Conservation (phyloP, 92 coral and sea anemone species). For the Hydrozoanthus gracilis region DNA sequence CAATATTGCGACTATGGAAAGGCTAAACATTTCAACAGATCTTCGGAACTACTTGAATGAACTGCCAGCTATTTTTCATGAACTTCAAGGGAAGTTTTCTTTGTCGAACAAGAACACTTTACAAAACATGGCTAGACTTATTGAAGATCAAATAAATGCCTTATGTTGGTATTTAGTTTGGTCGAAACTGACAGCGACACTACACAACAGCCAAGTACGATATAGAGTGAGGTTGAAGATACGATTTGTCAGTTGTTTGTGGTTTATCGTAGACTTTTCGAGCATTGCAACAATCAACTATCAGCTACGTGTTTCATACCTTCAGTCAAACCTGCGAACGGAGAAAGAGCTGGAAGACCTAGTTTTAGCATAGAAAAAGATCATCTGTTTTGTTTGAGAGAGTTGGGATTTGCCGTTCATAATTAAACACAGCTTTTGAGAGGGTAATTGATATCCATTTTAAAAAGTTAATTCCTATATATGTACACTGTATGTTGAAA, state of each 20-base stretch:
- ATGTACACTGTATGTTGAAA: too few species aligned
- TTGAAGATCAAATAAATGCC: not conserved
- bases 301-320: constrained; percentile 11
- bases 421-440: not conserved
- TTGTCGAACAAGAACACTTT: too few species aligned
- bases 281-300: constrained; percentile 1
- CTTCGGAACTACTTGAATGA: too few species aligned
- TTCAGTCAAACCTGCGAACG: not conserved
- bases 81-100: too few species aligned
- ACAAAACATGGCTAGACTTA: not conserved
- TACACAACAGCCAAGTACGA: too few species aligned
- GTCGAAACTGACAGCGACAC: constrained; percentile 5
- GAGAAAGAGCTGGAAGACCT: constrained; percentile 14
- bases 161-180: too few species aligned
- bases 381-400: not conserved
- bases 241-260: not conserved
- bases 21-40: too few species aligned
- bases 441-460: too few species aligned
- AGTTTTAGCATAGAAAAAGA: not conserved
- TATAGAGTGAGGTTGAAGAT: not conserved
- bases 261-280: not conserved
- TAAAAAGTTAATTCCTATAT: too few species aligned
- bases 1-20: too few species aligned
- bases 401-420: not conserved
- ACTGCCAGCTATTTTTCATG: not conserved